These are phyloP conservation scores for Caenorhabditis afra DNA, from an alignment of 2,888 invertebrate genomes.

Conservation along the genomic window DNA sequence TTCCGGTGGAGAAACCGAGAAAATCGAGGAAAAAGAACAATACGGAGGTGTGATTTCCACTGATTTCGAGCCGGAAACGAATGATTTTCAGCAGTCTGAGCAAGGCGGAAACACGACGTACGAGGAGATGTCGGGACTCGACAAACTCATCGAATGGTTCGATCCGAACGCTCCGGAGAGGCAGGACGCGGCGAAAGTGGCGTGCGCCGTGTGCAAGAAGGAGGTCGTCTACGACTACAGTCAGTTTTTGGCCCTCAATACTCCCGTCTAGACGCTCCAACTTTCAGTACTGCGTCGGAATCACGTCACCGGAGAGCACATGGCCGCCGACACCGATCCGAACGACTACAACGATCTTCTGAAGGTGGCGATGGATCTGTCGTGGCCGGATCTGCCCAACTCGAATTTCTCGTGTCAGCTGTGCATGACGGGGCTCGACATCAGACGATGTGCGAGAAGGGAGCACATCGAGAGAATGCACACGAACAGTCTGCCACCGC, in stretches of 20 bases:
- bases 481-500: constrained; percentile 1
- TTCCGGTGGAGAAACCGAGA: background rate
- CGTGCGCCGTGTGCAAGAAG: constrained; percentile 18
- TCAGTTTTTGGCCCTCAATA: background rate
- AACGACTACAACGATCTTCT: constrained; percentile 24
- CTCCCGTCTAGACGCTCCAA: background rate
- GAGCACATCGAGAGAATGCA: constrained; percentile 45
- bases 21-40: background rate
- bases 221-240: constrained; percentile 36
- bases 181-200: constrained; percentile 13
- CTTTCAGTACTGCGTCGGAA: constrained; percentile 34
- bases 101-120: background rate
- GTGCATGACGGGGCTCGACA: constrained; percentile 24
- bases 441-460: too few relatives aligned
- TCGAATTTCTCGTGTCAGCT: constrained; percentile 35
- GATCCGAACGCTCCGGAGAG: constrained; percentile 35
- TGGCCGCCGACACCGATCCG: constrained; percentile 10
- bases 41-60: background rate
- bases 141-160: constrained; percentile 26
- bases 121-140: constrained; percentile 21
- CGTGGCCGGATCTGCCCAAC: constrained; percentile 38
- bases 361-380: constrained; percentile 22
- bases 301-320: constrained; percentile 23
- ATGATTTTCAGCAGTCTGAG: background rate
- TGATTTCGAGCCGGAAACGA: too few relatives aligned